A percentile compares a stretch with the other conserved stretches of the same genome.
Evolutionary conservation across 1,140 invertebrate genomes (phyloP).

Genomic region (Vollenhovia emeryi): DNA sequence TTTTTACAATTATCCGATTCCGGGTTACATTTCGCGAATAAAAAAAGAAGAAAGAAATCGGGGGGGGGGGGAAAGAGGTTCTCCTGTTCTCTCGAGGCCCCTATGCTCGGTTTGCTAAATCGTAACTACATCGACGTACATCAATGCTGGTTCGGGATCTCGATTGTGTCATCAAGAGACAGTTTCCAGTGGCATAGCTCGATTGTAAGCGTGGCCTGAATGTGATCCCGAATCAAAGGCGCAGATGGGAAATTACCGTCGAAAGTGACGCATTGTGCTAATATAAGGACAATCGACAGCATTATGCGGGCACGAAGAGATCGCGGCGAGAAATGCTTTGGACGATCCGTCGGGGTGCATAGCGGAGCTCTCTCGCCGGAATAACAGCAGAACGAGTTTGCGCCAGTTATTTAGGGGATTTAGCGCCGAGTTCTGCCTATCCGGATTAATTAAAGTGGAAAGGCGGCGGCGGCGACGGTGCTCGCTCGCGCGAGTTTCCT

Average conservation of each 20-base stretch:
- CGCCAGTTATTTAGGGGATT: conserved; percentile 36
- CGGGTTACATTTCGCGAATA: background rate
- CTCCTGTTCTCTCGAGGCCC: background rate
- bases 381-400: conserved; percentile 47
- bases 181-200: conserved; percentile 20
- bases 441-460: conserved; percentile 60
- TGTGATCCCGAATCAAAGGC: conserved; percentile 45
- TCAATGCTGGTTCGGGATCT: conserved; percentile 14
- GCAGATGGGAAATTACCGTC: conserved; percentile 52
- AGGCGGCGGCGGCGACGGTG: conserved; percentile 59
- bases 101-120: conserved; percentile 18
- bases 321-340: conserved; percentile 33
- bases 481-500: conserved; percentile 61
- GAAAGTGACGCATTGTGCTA: conserved; percentile 49
- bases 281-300: conserved; percentile 64
- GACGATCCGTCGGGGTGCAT: conserved; percentile 11
- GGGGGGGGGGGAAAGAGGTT: no score
- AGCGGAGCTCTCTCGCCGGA: background rate
- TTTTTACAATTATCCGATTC: background rate
- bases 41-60: background rate
- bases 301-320: conserved; percentile 66
- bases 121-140: background rate
- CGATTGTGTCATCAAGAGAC: conserved; percentile 5
- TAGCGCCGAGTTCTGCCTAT: conserved; percentile 42
- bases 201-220: conserved; percentile 29